A percentile compares a stretch with the other conserved stretches of the same genome.
Conservation (phyloP, 2,888 invertebrate genomes). For the Conchocele bisecta region DNA sequence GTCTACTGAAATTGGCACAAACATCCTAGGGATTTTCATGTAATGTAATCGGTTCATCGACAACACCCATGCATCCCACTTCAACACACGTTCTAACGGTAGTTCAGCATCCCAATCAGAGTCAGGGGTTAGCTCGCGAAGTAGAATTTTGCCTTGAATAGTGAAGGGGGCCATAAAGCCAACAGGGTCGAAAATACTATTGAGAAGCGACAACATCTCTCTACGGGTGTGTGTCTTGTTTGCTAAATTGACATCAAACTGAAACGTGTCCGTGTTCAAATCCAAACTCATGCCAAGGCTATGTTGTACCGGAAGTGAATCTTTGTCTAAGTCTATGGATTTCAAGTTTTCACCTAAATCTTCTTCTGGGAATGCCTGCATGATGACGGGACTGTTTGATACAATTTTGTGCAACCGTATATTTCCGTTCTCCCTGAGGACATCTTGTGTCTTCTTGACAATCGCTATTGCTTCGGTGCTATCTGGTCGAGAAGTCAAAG, state of each 20-base stretch:
- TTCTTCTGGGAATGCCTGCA: conserved; percentile 44
- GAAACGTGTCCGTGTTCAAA: conserved; percentile 47
- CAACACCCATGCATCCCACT: too few relatives aligned
- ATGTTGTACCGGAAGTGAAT: conserved; percentile 28
- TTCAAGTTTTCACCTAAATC: conserved; percentile 51
- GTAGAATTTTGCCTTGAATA: conserved; percentile 47
- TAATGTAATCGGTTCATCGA: too few relatives aligned
- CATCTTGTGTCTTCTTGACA: conserved; percentile 34
- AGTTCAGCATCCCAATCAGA: conserved; percentile 54
- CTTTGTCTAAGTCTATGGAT: conserved; percentile 42
- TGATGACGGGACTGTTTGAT: conserved; percentile 47
- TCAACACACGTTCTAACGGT: conserved; percentile 9
- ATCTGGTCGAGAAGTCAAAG: conserved; percentile 34
- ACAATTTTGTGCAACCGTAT: conserved; percentile 58
- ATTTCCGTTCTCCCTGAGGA: conserved; percentile 29
- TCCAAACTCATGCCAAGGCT: conserved; percentile 48
- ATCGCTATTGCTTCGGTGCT: conserved; percentile 25
- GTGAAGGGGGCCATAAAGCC: conserved; percentile 52
- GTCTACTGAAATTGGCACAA: too few relatives aligned
- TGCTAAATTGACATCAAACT: conserved; percentile 14
- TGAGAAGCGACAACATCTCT: conserved; percentile 52
- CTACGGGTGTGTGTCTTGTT: conserved; percentile 45
- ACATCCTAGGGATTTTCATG: too few relatives aligned
- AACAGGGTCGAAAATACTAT: conserved; percentile 56
- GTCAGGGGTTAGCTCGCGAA: conserved; percentile 35